These are phyloP conservation scores for Willowsia nigromaculata DNA, from an alignment of 2,888 invertebrate genomes.

Conservation along the genomic window DNA sequence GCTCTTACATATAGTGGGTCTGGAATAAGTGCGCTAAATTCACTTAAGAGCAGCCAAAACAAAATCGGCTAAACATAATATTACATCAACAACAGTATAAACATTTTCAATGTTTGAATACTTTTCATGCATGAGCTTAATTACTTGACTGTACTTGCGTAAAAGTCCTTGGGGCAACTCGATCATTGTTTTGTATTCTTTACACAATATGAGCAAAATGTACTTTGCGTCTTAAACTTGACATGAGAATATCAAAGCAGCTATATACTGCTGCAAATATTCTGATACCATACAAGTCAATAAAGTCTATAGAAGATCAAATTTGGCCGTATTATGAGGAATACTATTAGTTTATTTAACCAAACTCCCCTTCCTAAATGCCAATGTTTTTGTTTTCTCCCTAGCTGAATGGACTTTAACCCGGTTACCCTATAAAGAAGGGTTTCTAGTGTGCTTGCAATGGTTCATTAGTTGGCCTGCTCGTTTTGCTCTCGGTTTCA, in stretches of 20 bases:
- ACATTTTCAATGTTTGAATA: neutral
- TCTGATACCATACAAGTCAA: neutral
- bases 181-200: neutral
- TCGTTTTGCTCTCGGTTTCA: conserved; percentile 85
- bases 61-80: neutral
- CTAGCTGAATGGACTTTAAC: conserved; percentile 77
- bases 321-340: neutral
- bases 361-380: too few relatives aligned
- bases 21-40: too few relatives aligned
- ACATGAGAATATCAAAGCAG: too few relatives aligned
- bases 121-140: neutral
- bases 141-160: neutral
- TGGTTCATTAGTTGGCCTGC: conserved; percentile 88
- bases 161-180: neutral
- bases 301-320: neutral
- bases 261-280: too few relatives aligned
- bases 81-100: neutral
- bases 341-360: too few relatives aligned
- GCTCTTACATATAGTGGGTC: neutral
- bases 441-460: conserved; percentile 81
- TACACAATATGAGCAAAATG: neutral
- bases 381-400: neutral
- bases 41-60: too few relatives aligned
- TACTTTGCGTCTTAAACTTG: too few relatives aligned
- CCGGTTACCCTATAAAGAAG: conserved; percentile 71